Conservation (phyloP, 2,888 invertebrate species). For the Metopia argyrocephala region DNA sequence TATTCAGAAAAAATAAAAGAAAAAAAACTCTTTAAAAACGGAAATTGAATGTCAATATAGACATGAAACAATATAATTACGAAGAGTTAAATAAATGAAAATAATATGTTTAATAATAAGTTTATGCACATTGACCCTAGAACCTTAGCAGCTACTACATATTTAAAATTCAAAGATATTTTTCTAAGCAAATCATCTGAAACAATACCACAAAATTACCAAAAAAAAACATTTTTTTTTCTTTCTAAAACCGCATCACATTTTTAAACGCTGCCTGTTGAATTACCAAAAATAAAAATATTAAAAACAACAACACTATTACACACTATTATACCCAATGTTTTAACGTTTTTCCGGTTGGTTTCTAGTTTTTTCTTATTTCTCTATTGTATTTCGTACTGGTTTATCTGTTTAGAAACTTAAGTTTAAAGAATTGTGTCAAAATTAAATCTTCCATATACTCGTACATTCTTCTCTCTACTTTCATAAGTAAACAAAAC, state of each 20-base stretch:
- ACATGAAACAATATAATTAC: slow-evolving; percentile 41
- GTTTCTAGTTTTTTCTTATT: slow-evolving; percentile 1
- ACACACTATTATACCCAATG: slow-evolving; percentile 40
- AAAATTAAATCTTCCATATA: too few relatives aligned
- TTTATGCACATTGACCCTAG: slow-evolving; percentile 12
- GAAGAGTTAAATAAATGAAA: neutral
- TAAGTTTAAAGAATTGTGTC: slow-evolving; percentile 49
- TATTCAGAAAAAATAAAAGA: slow-evolving; percentile 12
- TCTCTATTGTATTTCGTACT: neutral
- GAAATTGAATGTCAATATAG: slow-evolving; percentile 53
- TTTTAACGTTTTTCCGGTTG: slow-evolving; percentile 19
- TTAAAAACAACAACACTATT: slow-evolving; percentile 7
- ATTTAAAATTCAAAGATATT: neutral
- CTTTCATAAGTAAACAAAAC: too few relatives aligned
- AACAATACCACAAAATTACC: neutral
- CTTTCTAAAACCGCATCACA: slow-evolving; percentile 3
- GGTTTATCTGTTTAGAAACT: slow-evolving; percentile 5
- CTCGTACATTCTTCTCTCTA: too few relatives aligned
- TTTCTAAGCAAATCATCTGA: slow-evolving; percentile 7
- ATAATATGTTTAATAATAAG: neutral
- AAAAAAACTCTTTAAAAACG: slow-evolving; percentile 24
- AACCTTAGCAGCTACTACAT: neutral
- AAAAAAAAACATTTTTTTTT: neutral
- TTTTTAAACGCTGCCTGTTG: neutral
- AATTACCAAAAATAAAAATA: slow-evolving; percentile 5